A percentile compares a stretch with the other conserved stretches of the same genome.
These are phyloP conservation scores for Caenorhabditis elegans DNA, from an alignment of 1,140 invertebrate genomes.

Conservation along the genomic window DNA sequence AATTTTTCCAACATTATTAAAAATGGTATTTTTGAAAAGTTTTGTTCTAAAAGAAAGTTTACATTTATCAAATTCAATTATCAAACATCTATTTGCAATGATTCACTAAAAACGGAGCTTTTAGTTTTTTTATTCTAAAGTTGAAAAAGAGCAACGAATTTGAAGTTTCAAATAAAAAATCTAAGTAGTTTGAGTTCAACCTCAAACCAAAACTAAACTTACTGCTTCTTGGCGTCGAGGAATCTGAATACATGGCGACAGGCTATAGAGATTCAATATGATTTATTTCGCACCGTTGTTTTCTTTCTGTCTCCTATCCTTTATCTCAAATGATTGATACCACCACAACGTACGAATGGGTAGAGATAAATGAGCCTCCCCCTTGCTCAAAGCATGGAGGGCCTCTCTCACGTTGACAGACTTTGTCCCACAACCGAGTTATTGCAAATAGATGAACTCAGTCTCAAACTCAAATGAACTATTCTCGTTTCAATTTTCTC, in stretches of 20 bases:
- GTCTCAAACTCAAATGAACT: too few species aligned
- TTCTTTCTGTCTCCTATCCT: neutral
- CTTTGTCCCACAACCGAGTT: neutral
- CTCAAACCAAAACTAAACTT: too few species aligned
- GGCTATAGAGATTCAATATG: neutral
- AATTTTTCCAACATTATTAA: too few species aligned
- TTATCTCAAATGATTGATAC: slow-evolving; percentile 19
- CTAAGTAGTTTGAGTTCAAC: too few species aligned
- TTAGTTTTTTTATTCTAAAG: too few species aligned
- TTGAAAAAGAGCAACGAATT: too few species aligned
- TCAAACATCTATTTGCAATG: too few species aligned
- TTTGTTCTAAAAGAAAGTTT: too few species aligned
- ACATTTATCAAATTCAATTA: too few species aligned
- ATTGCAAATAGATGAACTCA: neutral
- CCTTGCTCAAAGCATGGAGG: neutral
- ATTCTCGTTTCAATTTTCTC: neutral
- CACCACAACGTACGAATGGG: slow-evolving; percentile 17
- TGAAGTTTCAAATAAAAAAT: too few species aligned
- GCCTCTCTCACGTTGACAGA: neutral
- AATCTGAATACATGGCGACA: slow-evolving; percentile 19
- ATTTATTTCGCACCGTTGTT: slow-evolving; percentile 1
- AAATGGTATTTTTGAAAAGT: too few species aligned
- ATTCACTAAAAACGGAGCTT: too few species aligned
- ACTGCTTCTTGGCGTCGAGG: neutral
- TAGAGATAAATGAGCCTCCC: neutral